Percentiles rank a stretch among this genome's conserved stretches.
phyloP scores from a whole-genome alignment of 92 coral and sea anemone genomes.

The Plumapathes pennacea region DNA sequence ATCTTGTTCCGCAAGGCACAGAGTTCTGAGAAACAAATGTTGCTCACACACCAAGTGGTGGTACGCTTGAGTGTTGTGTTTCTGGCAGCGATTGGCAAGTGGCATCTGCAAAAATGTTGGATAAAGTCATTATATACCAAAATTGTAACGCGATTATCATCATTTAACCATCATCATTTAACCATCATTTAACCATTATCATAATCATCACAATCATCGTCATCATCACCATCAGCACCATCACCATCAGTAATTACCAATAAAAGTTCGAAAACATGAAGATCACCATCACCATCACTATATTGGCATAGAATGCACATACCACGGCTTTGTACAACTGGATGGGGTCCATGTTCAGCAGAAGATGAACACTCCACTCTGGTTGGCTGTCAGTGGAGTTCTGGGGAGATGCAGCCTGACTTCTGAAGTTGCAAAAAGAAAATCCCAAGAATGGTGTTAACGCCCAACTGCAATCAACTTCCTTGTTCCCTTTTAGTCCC shows the following conservation, averaged over 20 bases:
- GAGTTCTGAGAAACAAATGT: conserved; percentile 79
- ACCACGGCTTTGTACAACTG: conserved; percentile 86
- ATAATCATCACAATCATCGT: too few relatives aligned
- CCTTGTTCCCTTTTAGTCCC: neutral
- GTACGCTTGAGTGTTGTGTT: conserved; percentile 82
- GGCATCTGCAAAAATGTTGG: conserved; percentile 78
- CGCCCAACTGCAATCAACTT: neutral
- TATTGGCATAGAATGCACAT: too few relatives aligned
- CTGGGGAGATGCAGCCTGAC: conserved; percentile 4
- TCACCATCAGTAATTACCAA: too few relatives aligned
- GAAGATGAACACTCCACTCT: conserved; percentile 86
- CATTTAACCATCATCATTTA: too few relatives aligned
- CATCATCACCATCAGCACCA: too few relatives aligned
- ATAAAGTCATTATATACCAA: too few relatives aligned
- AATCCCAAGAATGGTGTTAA: neutral
- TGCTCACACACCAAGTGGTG: conserved; percentile 89
- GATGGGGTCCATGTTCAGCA: conserved; percentile 82
- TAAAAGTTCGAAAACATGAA: too few relatives aligned
- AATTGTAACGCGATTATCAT: too few relatives aligned
- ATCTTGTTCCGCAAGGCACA: conserved; percentile 44
- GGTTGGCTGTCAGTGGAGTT: conserved; percentile 23
- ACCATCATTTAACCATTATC: too few relatives aligned
- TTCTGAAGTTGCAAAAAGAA: conserved; percentile 2
- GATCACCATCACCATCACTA: too few relatives aligned
- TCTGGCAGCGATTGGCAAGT: conserved; percentile 79